Base-by-base conservation (phyloP, 2,888 invertebrate genomes). In the Lysandra coridon region DNA sequence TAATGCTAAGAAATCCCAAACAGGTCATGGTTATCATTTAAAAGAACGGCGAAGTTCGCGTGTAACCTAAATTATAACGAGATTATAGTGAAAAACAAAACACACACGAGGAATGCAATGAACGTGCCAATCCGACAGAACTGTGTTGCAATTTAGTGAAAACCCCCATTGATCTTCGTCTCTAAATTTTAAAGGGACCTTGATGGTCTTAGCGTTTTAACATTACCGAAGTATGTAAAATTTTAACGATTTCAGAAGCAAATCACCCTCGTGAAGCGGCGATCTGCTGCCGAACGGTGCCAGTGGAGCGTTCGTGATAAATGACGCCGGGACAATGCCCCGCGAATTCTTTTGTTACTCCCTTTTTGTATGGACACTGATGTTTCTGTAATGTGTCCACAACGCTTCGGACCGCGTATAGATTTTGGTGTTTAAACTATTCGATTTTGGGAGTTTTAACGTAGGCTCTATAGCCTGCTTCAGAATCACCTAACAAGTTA, bases 321-420 rank as follows among this genome's bases (percentile, higher is more conserved):
- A 94, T 94, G 93, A 91, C 89, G 84, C 84, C 85, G 84, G 89
- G 89, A 94, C 94, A 94, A 94, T 93, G 89, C 87, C 88, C 88
- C 91, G 92, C 92, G 91, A 89, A 94, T 92, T 93, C 94, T 92
- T 93, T 94, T 94, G 93, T 92, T 87, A 88, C 86, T 86, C 86
- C 85, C 88, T 93, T 93, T 94, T 93, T 94, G 92, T 93, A 90
- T 89, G 91, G 91, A 90, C 92, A 88, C 87, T 88, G 91, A 91
- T 91, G 91, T 90, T 90, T 86, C 87, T 88, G 88, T 88, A 87
- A 88, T 88, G 88, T 86, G 87, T 84, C 86, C 86, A 87, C 82
- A 82, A 82, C 83, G 85, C 85, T 85, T 85, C 84, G 84, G 85
- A 86, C 84, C 84, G 81, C 83, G 82, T 64, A 33, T 57, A 57